These are phyloP conservation scores for Dryobota labecula DNA, from an alignment of 2,888 invertebrate genomes.

Conservation along the genomic window DNA sequence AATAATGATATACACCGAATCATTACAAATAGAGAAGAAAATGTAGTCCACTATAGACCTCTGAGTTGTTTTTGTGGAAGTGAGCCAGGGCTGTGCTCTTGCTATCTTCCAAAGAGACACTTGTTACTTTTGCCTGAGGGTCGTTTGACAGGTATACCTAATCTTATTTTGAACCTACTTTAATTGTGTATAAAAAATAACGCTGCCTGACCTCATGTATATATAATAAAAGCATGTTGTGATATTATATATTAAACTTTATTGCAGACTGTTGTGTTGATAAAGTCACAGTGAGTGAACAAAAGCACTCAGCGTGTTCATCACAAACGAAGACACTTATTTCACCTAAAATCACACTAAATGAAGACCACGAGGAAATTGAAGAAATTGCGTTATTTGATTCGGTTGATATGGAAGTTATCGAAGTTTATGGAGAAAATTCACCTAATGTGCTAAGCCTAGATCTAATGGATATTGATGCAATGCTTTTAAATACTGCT, in stretches of 20 bases:
- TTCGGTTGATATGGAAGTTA: slow-evolving; percentile 10
- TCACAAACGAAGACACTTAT: too few species aligned
- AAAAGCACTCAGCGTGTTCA: too few species aligned
- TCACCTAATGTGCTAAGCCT: not conserved
- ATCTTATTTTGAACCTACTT: not conserved
- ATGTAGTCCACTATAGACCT: slow-evolving; percentile 22
- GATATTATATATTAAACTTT: not conserved
- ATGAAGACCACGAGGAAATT: not conserved
- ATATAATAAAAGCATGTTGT: not conserved
- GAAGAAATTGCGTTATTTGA: not conserved
- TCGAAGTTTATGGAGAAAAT: slow-evolving; percentile 4
- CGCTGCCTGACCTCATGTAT: not conserved
- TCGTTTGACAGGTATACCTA: slow-evolving; percentile 3
- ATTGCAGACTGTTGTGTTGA: too few species aligned
- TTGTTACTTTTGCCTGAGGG: slow-evolving; percentile 11
- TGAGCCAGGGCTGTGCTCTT: slow-evolving; percentile 16
- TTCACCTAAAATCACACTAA: too few species aligned
- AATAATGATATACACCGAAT: not conserved
- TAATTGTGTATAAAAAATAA: slow-evolving; percentile 2
- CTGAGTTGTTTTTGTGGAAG: slow-evolving; percentile 35
- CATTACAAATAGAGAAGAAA: slow-evolving; percentile 8
- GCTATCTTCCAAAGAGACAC: slow-evolving; percentile 25
- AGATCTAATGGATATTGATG: not conserved
- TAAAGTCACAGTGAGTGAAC: too few species aligned
- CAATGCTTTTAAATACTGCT: not conserved